These are phyloP conservation scores for Andrena hattorfiana DNA, from an alignment of 2,888 invertebrate species.

Conservation along the genomic window DNA sequence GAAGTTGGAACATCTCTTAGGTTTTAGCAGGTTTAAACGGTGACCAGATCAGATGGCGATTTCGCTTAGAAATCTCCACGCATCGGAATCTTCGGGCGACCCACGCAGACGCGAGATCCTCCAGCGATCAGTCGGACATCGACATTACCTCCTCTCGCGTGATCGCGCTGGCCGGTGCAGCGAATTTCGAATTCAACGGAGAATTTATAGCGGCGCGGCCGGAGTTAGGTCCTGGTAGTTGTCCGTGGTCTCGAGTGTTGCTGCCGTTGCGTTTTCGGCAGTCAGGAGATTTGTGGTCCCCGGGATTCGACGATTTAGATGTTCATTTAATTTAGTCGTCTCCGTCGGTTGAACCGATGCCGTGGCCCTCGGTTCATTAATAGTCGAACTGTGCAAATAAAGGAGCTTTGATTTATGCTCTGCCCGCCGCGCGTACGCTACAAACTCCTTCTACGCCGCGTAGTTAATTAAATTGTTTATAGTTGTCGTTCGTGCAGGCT, in stretches of 20 bases:
- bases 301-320: constrained; percentile 78
- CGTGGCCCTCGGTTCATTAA: constrained; percentile 64
- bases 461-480: constrained; percentile 58
- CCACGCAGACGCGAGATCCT: constrained; percentile 30
- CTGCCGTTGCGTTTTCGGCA: constrained; percentile 71
- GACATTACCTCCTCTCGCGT: constrained; percentile 61
- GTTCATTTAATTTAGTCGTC: constrained; percentile 81
- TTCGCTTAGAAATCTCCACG: constrained; percentile 39
- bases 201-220: constrained; percentile 66
- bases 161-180: constrained; percentile 58
- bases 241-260: constrained; percentile 53
- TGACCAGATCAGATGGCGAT: constrained; percentile 27
- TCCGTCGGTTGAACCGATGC: constrained; percentile 34
- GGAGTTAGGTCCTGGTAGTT: constrained; percentile 58
- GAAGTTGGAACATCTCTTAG: background rate
- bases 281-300: constrained; percentile 68
- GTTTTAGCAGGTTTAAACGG: constrained; percentile 23
- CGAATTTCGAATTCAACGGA: constrained; percentile 71
- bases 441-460: constrained; percentile 31
- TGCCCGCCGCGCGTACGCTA: constrained; percentile 43
- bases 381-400: constrained; percentile 58
- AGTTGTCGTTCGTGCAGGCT: constrained; percentile 27
- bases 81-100: constrained; percentile 46
- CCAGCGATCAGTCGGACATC: constrained; percentile 56
- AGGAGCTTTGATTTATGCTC: constrained; percentile 63